These are phyloP conservation scores for Melanargia galathea DNA, from an alignment of 2,888 invertebrate genomes.

Conservation along the genomic window DNA sequence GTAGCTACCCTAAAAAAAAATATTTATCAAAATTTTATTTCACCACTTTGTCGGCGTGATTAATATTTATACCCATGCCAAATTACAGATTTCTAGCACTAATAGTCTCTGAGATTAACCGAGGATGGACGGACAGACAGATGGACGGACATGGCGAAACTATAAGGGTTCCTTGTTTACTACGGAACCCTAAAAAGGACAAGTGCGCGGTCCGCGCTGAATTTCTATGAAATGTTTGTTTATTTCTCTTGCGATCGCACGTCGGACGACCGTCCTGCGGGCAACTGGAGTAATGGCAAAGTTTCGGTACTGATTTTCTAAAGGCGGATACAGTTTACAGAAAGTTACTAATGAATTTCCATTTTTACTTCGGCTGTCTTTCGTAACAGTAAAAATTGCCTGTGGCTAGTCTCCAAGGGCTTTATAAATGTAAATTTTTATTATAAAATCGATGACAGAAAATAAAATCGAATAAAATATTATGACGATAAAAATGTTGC, in stretches of 20 bases:
- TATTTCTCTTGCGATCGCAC: conserved; percentile 62
- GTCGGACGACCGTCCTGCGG: conserved; percentile 58
- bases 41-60: too few relatives aligned
- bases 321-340: conserved; percentile 56
- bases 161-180: too few relatives aligned
- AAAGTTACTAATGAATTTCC: conserved; percentile 54
- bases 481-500: background rate
- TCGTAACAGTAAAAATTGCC: conserved; percentile 21
- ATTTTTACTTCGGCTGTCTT: conserved; percentile 42
- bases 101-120: too few relatives aligned
- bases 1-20: too few relatives aligned
- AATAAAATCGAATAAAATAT: background rate
- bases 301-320: conserved; percentile 49
- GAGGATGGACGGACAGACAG: too few relatives aligned
- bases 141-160: too few relatives aligned
- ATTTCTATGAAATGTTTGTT: conserved; percentile 74
- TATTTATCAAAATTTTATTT: too few relatives aligned
- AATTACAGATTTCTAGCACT: too few relatives aligned
- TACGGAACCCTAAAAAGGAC: too few relatives aligned
- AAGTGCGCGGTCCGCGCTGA: conserved; percentile 58
- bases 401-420: background rate
- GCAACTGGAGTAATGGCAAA: conserved; percentile 43
- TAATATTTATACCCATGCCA: too few relatives aligned
- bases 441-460: background rate
- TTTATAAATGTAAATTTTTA: conserved; percentile 5